Conservation (phyloP, 2,113 vertebrate genomes). For the Misgurnus anguillicaudatus region DNA sequence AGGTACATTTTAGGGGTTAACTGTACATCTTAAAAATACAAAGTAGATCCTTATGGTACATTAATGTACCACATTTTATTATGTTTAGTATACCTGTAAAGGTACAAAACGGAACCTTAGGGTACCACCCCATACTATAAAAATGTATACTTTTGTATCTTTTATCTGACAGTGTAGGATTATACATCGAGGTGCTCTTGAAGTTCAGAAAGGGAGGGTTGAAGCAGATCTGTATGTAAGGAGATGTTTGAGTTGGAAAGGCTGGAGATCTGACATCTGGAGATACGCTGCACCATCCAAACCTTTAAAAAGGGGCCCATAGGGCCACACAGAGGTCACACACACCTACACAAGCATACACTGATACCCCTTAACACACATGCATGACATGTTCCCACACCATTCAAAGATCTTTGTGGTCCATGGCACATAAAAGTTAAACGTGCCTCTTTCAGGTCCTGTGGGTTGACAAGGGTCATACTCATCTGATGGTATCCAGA, state of each 20-base stretch:
- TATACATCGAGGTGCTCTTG: neutral
- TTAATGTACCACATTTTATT: too few species aligned
- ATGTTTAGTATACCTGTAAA: too few species aligned
- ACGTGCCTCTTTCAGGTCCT: conserved; percentile 22
- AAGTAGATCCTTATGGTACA: too few species aligned
- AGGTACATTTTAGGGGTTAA: too few species aligned
- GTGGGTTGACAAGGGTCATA: neutral
- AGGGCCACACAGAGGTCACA: neutral
- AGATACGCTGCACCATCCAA: neutral
- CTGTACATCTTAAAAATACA: too few species aligned
- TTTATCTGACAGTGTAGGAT: neutral
- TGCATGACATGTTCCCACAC: neutral
- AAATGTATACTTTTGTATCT: too few species aligned
- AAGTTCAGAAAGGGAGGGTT: neutral
- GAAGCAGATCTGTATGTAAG: neutral
- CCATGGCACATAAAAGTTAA: neutral
- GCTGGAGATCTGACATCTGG: conserved; percentile 11
- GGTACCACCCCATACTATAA: too few species aligned
- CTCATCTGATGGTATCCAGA: neutral
- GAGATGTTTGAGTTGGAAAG: neutral
- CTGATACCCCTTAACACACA: neutral
- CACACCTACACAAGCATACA: conserved; percentile 24
- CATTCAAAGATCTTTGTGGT: neutral
- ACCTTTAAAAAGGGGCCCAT: conserved; percentile 20
- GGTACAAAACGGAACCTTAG: too few species aligned